phyloP scores from a whole-genome alignment of 2,888 invertebrate genomes.

The Halocaridina rubra region DNA sequence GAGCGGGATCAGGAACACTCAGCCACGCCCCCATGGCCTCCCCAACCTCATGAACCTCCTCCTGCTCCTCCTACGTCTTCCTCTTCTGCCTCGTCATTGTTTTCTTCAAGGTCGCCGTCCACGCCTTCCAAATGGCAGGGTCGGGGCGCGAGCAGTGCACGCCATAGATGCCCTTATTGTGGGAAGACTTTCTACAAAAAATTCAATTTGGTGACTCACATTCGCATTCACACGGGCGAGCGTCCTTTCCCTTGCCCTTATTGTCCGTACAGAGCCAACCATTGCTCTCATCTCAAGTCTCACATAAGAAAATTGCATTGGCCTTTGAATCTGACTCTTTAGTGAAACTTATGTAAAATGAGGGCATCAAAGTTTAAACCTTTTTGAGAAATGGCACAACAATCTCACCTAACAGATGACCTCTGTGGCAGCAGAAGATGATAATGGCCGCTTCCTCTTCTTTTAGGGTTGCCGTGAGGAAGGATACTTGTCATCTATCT shows the following conservation, averaged over 20 bases:
- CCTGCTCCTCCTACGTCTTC: too few species aligned
- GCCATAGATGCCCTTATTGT: slow-evolving; percentile 47
- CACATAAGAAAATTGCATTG: slow-evolving; percentile 41
- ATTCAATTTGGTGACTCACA: slow-evolving; percentile 56
- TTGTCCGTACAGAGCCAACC: slow-evolving; percentile 54
- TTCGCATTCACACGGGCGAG: slow-evolving; percentile 61
- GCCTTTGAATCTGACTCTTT: not conserved
- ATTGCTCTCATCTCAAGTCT: slow-evolving; percentile 56
- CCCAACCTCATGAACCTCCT: too few species aligned
- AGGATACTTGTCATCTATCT: not conserved
- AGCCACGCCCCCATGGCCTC: slow-evolving; percentile 52
- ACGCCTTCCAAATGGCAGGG: not conserved
- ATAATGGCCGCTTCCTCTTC: slow-evolving; percentile 39
- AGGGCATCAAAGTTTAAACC: too few species aligned
- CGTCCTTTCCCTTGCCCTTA: slow-evolving; percentile 54
- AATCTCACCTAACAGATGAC: too few species aligned
- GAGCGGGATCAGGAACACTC: slow-evolving; percentile 7
- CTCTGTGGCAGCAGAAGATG: slow-evolving; percentile 35
- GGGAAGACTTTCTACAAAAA: slow-evolving; percentile 54
- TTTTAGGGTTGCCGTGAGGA: slow-evolving; percentile 49
- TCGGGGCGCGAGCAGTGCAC: not conserved
- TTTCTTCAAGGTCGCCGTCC: not conserved
- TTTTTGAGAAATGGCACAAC: too few species aligned
- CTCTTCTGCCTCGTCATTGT: too few species aligned
- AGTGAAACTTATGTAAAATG: not conserved